phyloP scores from a whole-genome alignment of 2,888 invertebrate species.

The Stenchaetothrips biformis region DNA sequence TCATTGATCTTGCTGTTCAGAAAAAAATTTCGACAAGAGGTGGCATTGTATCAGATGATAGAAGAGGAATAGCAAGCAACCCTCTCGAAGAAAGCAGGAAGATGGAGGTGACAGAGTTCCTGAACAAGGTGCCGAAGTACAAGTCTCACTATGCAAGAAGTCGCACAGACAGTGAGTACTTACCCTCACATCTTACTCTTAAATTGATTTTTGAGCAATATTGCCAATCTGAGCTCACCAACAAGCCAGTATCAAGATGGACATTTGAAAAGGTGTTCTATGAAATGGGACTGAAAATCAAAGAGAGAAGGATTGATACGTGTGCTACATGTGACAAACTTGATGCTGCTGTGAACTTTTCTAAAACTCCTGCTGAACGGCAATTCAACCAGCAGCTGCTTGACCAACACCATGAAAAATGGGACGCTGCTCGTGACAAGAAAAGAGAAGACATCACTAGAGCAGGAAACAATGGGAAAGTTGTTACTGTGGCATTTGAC shows the following conservation, averaged over 20 bases:
- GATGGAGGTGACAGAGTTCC: neutral
- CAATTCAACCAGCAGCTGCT: neutral
- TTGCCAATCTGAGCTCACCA: neutral
- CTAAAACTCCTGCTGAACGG: neutral
- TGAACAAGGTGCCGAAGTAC: neutral
- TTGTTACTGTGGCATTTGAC: neutral
- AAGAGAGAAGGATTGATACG: conserved; percentile 31
- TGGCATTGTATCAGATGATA: neutral
- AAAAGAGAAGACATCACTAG: neutral
- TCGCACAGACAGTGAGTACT: neutral
- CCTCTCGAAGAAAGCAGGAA: neutral
- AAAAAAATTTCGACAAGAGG: too few relatives aligned
- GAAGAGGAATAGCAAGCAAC: neutral
- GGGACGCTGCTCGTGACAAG: neutral
- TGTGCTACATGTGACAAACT: conserved; percentile 33
- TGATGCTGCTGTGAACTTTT: neutral
- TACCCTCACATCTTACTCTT: neutral
- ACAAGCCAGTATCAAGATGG: neutral
- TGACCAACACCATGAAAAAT: neutral
- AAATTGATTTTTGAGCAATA: neutral
- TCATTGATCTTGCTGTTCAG: neutral
- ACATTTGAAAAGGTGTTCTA: neutral
- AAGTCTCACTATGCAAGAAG: neutral
- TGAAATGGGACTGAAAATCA: neutral
- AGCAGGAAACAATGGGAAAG: neutral